A percentile compares a stretch with the other conserved stretches of the same genome.
These are phyloP conservation scores for Sesamia nonagrioides DNA, from an alignment of 1,140 invertebrate genomes.

Conservation along the genomic window DNA sequence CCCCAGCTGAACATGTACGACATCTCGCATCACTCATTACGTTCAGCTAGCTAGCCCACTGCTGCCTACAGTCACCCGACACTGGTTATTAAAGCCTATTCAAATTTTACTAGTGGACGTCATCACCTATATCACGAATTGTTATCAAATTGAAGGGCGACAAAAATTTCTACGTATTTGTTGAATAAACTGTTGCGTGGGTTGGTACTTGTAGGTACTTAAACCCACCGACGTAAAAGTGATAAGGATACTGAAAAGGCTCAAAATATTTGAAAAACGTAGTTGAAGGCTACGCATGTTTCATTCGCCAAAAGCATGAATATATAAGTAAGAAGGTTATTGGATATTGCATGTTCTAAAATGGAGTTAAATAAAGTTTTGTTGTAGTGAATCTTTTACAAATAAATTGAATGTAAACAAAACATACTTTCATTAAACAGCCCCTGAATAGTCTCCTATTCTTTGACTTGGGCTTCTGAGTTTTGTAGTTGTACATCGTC, in stretches of 20 bases:
- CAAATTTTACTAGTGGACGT: conserved; percentile 40
- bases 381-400: not conserved
- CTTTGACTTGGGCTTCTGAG: not conserved
- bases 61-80: not conserved
- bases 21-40: conserved; percentile 49
- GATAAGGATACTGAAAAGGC: not conserved
- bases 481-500: no score
- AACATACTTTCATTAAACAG: no score
- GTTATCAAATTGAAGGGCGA: conserved; percentile 10
- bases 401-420: no score
- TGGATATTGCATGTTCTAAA: not conserved
- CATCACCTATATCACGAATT: conserved; percentile 24
- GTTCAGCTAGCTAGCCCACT: conserved; percentile 14
- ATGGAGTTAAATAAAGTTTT: no score
- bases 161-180: conserved; percentile 35
- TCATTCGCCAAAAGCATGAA: not conserved
- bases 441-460: not conserved
- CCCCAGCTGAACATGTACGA: conserved; percentile 43
- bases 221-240: not conserved
- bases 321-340: not conserved
- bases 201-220: not conserved
- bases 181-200: conserved; percentile 9
- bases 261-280: not conserved
- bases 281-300: not conserved
- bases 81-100: conserved; percentile 35